Percentiles rank a stretch among this genome's conserved stretches.
These are phyloP conservation scores for Amphimallon solstitiale DNA, from an alignment of 2,888 invertebrate species.

Conservation along the genomic window DNA sequence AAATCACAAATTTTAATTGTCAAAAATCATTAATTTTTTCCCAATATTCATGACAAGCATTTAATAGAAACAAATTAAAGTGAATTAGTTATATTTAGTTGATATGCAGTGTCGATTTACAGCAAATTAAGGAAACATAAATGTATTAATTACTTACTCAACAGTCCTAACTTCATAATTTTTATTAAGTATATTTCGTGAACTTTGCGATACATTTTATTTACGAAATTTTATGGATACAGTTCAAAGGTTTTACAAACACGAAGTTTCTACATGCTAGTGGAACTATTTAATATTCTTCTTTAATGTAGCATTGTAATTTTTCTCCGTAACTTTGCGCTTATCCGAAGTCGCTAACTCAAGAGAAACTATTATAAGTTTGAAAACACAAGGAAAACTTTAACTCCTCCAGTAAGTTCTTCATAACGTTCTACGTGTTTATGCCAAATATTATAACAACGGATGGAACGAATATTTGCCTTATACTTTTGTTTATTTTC, in stretches of 20 bases:
- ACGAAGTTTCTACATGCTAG: background rate
- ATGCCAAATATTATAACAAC: too few relatives aligned
- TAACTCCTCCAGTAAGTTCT: background rate
- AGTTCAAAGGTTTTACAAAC: conserved; percentile 1
- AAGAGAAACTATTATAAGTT: conserved; percentile 7
- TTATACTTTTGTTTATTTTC: too few relatives aligned
- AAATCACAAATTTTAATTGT: too few relatives aligned
- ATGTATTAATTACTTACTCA: too few relatives aligned
- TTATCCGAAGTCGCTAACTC: conserved; percentile 12
- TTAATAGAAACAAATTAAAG: too few relatives aligned
- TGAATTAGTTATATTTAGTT: too few relatives aligned
- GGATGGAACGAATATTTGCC: too few relatives aligned
- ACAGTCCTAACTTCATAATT: background rate
- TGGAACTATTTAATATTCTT: conserved; percentile 5
- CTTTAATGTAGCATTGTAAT: conserved; percentile 15
- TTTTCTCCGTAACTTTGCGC: background rate
- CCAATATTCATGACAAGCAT: too few relatives aligned
- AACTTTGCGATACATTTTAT: background rate
- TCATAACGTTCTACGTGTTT: too few relatives aligned
- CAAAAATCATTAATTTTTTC: too few relatives aligned
- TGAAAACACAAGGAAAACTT: conserved; percentile 6
- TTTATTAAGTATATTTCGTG: conserved; percentile 3
- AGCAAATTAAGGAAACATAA: too few relatives aligned
- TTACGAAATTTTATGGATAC: background rate
- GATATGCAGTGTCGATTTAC: too few relatives aligned